phyloP scores from a whole-genome alignment of 2,113 vertebrate species.

The Apistogramma diplotaenia region DNA sequence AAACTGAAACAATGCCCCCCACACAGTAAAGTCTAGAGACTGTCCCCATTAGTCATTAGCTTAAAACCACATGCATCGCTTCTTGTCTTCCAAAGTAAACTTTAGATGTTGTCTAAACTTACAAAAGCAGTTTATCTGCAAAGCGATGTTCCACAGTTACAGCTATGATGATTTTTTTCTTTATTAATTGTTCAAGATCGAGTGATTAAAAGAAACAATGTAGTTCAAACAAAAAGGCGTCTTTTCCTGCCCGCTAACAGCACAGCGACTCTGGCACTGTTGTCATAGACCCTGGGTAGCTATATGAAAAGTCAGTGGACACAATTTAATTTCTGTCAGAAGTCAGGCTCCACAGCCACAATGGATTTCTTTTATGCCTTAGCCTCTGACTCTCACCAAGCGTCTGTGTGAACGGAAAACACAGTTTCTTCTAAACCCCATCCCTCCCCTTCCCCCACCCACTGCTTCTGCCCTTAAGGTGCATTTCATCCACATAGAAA shows the following conservation, averaged over 20 bases:
- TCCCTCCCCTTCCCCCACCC: slow-evolving; percentile 33
- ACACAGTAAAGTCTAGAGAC: not conserved
- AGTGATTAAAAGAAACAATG: slow-evolving; percentile 26
- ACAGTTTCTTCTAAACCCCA: slow-evolving; percentile 36
- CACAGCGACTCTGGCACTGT: slow-evolving; percentile 56
- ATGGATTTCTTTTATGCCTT: slow-evolving; percentile 75
- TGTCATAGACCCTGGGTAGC: slow-evolving; percentile 72
- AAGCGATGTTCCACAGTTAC: not conserved
- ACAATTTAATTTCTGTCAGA: slow-evolving; percentile 81
- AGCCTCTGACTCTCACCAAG: slow-evolving; percentile 61
- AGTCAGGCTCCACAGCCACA: slow-evolving; percentile 70
- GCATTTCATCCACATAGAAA: slow-evolving; percentile 93
- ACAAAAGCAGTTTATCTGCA: not conserved
- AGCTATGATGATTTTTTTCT: not conserved
- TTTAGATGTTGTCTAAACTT: not conserved
- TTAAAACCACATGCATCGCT: not conserved
- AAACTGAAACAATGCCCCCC: not conserved
- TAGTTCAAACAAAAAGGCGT: slow-evolving; percentile 17
- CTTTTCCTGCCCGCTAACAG: slow-evolving; percentile 37
- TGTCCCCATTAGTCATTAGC: rapidly evolving
- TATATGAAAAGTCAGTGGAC: slow-evolving; percentile 77
- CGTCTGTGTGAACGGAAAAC: slow-evolving; percentile 62
- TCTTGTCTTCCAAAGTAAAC: not conserved
- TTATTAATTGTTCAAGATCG: not conserved
- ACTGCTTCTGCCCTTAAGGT: slow-evolving; percentile 75